phyloP scores from a whole-genome alignment of 2,113 vertebrate species.

The Crotalus viridis region DNA sequence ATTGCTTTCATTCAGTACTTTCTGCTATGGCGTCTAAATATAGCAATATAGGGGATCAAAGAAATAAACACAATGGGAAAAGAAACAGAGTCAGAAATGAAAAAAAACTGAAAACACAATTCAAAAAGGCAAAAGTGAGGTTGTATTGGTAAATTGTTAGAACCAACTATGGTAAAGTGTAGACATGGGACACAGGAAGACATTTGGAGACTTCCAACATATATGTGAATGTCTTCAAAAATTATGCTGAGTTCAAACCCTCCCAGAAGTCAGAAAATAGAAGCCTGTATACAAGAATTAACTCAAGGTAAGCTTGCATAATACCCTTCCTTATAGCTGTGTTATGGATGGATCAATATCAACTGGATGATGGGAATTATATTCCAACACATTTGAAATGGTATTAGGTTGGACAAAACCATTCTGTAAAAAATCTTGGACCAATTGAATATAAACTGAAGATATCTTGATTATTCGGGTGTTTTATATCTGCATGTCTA shows the following conservation, averaged over 20 bases:
- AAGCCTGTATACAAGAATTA: background rate
- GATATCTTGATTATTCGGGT: slow-evolving; percentile 19
- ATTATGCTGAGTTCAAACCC: background rate
- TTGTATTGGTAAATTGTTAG: background rate
- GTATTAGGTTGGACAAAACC: background rate
- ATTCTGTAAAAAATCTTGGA: background rate
- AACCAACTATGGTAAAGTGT: background rate
- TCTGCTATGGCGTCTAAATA: background rate
- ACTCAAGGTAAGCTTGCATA: background rate
- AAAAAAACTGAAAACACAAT: background rate
- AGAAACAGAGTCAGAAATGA: background rate
- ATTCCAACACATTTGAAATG: background rate
- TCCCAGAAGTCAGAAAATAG: background rate
- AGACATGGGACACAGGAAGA: background rate
- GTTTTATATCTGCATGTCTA: background rate
- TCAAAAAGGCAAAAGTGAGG: background rate
- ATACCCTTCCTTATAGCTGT: background rate
- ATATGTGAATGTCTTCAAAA: background rate
- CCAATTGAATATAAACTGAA: background rate
- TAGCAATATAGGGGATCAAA: background rate
- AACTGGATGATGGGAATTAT: background rate
- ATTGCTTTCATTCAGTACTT: slow-evolving; percentile 28
- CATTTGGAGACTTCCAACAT: background rate
- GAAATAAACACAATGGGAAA: slow-evolving; percentile 8
- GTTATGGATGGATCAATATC: background rate